Conservation (phyloP, 2,888 invertebrate species). For the Nomada lathburiana region DNA sequence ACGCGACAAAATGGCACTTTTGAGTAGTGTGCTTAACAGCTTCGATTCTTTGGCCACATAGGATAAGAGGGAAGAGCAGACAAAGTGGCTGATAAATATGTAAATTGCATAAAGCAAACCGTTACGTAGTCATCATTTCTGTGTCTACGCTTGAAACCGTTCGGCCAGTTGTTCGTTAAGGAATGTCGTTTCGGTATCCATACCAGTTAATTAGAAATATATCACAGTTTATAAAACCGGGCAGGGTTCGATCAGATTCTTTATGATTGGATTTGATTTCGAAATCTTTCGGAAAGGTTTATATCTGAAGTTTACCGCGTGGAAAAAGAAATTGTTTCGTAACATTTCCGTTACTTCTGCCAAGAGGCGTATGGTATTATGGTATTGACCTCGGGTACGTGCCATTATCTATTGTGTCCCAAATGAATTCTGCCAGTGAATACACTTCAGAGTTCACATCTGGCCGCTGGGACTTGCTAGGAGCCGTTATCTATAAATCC, state of each 20-base stretch:
- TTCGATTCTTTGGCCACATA: constrained; percentile 10
- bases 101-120: constrained; percentile 73
- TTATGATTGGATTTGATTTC: not conserved
- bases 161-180: constrained; percentile 34
- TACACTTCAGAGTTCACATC: constrained; percentile 11
- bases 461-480: not conserved
- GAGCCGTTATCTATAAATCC: constrained; percentile 42
- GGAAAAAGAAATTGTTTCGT: not conserved
- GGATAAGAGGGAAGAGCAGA: constrained; percentile 1
- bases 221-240: not conserved
- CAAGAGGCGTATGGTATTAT: not conserved
- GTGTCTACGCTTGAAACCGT: constrained; percentile 47
- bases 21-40: not conserved
- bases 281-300: not conserved
- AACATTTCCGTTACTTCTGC: constrained; percentile 4
- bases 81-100: constrained; percentile 68
- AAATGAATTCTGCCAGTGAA: constrained; percentile 15
- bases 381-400: not conserved
- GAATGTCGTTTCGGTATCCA: constrained; percentile 30
- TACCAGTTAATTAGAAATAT: constrained; percentile 18
- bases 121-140: constrained; percentile 64
- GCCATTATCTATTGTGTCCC: constrained; percentile 27
- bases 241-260: not conserved
- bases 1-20: not conserved
- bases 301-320: not conserved